These are phyloP conservation scores for Archilochus colubris DNA, from an alignment of 2,113 vertebrate species.

Conservation along the genomic window DNA sequence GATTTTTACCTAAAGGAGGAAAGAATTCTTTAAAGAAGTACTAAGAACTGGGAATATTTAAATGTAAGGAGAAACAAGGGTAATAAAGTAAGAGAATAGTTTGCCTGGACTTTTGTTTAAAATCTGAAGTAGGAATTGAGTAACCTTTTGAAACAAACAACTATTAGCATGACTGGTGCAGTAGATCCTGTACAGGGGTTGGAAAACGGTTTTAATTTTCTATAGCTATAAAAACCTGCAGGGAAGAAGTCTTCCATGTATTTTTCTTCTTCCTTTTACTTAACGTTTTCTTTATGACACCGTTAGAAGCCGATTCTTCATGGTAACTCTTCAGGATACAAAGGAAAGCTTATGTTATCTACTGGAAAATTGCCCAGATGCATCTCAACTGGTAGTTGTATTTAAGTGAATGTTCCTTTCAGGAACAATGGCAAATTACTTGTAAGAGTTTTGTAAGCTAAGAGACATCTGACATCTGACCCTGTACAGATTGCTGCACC, in stretches of 20 bases:
- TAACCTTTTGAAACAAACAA: background rate
- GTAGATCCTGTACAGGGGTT: background rate
- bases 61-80: background rate
- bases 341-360: background rate
- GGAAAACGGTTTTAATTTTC: background rate
- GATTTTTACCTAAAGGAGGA: background rate
- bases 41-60: background rate
- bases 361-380: conserved; percentile 23
- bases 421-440: conserved; percentile 19
- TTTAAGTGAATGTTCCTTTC: background rate
- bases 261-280: conserved; percentile 4
- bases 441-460: background rate
- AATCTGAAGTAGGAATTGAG: background rate
- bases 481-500: background rate
- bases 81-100: background rate
- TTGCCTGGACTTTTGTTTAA: background rate
- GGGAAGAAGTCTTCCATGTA: background rate
- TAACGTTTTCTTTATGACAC: background rate
- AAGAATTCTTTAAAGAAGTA: background rate
- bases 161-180: background rate
- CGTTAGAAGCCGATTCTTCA: background rate
- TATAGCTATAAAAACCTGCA: background rate
- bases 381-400: background rate
- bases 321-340: background rate
- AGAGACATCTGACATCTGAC: background rate